Conservation (phyloP, 2,888 invertebrate genomes). For the Troides oblongomaculatus region DNA sequence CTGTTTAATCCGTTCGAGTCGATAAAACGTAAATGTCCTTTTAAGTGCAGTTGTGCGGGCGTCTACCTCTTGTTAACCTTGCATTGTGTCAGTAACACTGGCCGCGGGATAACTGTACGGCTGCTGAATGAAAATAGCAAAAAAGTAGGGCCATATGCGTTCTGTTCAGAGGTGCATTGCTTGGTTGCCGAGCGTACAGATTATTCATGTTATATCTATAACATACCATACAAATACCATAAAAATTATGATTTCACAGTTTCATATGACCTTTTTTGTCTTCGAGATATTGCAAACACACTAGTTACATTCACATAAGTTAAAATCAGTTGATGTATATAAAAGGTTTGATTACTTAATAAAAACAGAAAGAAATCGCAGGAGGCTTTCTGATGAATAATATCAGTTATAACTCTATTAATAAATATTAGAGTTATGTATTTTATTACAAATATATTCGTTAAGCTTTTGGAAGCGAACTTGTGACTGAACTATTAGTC, state of each 20-base stretch:
- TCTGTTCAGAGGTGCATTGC: conserved; percentile 10
- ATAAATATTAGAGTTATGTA: neutral
- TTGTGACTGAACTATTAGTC: neutral
- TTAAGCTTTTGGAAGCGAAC: neutral
- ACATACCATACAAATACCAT: neutral
- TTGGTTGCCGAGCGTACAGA: neutral
- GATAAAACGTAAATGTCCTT: conserved; percentile 60
- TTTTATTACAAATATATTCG: neutral
- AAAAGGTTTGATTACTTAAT: neutral
- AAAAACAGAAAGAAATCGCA: neutral
- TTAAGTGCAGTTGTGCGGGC: conserved; percentile 61
- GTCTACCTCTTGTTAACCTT: conserved; percentile 70
- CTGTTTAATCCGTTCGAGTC: conserved; percentile 49
- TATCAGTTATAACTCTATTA: neutral
- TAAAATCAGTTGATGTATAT: neutral
- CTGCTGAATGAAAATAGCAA: conserved; percentile 65
- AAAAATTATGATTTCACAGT: neutral
- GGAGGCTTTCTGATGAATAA: neutral
- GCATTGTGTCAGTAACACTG: conserved; percentile 74
- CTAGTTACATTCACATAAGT: neutral
- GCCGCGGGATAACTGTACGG: conserved; percentile 67
- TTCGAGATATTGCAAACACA: neutral
- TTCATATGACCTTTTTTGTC: neutral
- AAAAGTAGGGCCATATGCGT: conserved; percentile 42
- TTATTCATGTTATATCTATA: neutral